These are phyloP conservation scores for Venusia cambrica DNA, from an alignment of 2,888 invertebrate genomes.

Conservation along the genomic window DNA sequence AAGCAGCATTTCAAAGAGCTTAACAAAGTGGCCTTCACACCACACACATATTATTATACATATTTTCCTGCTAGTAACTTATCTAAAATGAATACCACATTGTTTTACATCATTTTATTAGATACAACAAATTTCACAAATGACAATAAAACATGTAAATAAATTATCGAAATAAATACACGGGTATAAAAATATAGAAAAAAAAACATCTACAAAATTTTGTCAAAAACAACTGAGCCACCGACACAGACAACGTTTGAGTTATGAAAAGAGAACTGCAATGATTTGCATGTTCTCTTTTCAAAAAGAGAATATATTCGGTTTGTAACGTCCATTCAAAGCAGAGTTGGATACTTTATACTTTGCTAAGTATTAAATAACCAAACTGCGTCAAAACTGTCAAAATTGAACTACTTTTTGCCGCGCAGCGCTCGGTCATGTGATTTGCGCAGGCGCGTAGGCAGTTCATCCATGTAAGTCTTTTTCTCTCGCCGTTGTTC, in stretches of 20 bases:
- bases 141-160: slow-evolving; percentile 40
- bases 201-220: slow-evolving; percentile 26
- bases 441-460: slow-evolving; percentile 57
- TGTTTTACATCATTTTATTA: slow-evolving; percentile 38
- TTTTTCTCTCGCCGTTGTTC: slow-evolving; percentile 54
- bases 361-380: slow-evolving; percentile 1
- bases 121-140: slow-evolving; percentile 24
- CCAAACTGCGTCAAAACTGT: slow-evolving; percentile 4
- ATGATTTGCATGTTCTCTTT: background rate
- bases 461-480: slow-evolving; percentile 54
- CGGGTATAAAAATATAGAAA: slow-evolving; percentile 23
- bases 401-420: slow-evolving; percentile 41
- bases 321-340: slow-evolving; percentile 1
- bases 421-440: slow-evolving; percentile 42
- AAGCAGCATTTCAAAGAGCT: too few relatives aligned
- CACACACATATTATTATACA: too few relatives aligned
- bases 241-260: too few relatives aligned
- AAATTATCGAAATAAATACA: slow-evolving; percentile 42
- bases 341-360: slow-evolving; percentile 4
- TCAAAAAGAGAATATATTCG: background rate
- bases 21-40: too few relatives aligned
- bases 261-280: too few relatives aligned
- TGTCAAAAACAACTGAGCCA: slow-evolving; percentile 19
- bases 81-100: slow-evolving; percentile 7
- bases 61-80: slow-evolving; percentile 9